Evolutionary conservation across 1,140 invertebrate genomes (phyloP).

Genomic region (Paracyclopina nana): DNA sequence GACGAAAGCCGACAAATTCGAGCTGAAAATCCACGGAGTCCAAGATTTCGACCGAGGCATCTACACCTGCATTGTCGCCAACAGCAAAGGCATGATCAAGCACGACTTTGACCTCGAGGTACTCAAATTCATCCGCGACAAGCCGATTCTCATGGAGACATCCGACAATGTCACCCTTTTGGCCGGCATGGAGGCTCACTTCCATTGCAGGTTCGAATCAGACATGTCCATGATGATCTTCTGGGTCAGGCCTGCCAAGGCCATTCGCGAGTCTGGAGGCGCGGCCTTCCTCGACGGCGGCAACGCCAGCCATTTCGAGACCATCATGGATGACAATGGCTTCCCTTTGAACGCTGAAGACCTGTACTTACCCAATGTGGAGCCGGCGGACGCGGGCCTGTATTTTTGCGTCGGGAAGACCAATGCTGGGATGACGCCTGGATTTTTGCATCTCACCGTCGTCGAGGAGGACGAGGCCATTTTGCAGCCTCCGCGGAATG

Average conservation of each 20-base stretch:
- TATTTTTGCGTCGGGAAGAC: conserved; percentile 1
- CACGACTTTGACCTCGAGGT: conserved; percentile 49
- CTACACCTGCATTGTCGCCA: conserved; percentile 66
- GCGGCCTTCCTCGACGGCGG: not conserved
- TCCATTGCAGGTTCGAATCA: conserved; percentile 18
- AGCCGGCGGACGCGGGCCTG: conserved; percentile 1
- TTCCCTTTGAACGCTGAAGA: conserved; percentile 4
- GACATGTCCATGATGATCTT: conserved; percentile 1
- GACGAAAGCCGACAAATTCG: conserved; percentile 6
- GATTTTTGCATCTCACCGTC: conserved; percentile 5
- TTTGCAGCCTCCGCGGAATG: conserved; percentile 6
- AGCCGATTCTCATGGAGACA: conserved; percentile 1
- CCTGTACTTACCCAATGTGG: not conserved
- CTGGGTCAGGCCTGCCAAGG: conserved; percentile 5
- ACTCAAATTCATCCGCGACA: conserved; percentile 37
- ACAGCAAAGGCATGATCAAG: conserved; percentile 49
- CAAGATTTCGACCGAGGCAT: conserved; percentile 45
- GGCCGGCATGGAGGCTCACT: conserved; percentile 5
- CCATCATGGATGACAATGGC: not conserved
- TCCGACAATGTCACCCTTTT: conserved; percentile 12
- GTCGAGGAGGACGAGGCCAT: conserved; percentile 3
- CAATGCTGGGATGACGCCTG: not conserved
- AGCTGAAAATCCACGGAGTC: conserved; percentile 21
- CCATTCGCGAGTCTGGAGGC: not conserved
- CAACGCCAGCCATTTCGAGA: not conserved